A percentile compares a stretch with the other conserved stretches of the same genome.
Evolutionary conservation across 2,797 vertebrate species (phyloP).

Genomic region (Remorina albescens): DNA sequence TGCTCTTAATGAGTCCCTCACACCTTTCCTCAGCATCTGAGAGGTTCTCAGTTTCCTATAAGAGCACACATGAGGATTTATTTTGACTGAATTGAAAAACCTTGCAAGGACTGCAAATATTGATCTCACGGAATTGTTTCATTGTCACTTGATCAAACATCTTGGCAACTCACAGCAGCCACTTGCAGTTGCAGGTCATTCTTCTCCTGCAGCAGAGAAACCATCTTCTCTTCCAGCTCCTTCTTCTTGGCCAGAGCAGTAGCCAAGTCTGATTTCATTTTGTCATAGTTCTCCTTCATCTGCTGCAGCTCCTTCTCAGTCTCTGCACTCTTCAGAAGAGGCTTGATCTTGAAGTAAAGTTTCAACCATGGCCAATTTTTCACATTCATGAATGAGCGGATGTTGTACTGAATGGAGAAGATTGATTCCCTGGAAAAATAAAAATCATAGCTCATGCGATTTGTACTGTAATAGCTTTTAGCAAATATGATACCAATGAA

Average conservation of each 20-base stretch:
- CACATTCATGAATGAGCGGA: constrained; percentile 94
- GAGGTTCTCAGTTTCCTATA: constrained; percentile 64
- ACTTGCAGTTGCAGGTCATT: constrained; percentile 89
- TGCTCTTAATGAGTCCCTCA: constrained; percentile 88
- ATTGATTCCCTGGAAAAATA: constrained; percentile 61
- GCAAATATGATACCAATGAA: no score
- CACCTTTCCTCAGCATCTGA: constrained; percentile 91
- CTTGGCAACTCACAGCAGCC: constrained; percentile 81
- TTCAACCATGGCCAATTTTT: constrained; percentile 98
- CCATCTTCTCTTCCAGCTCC: constrained; percentile 93
- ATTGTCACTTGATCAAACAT: no score
- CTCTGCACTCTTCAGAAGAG: constrained; percentile 91
- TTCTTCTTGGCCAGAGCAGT: constrained; percentile 90
- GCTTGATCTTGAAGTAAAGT: constrained; percentile 94
- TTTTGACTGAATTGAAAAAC: no score
- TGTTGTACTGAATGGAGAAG: constrained; percentile 84
- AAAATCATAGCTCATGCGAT: neutral
- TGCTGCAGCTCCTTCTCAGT: constrained; percentile 92
- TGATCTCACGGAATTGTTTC: no score
- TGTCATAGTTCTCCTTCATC: constrained; percentile 93
- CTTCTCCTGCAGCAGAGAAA: constrained; percentile 90
- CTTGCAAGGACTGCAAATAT: no score
- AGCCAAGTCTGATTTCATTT: constrained; percentile 87
- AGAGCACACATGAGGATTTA: no score
- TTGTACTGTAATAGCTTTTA: no score